These are phyloP conservation scores for Berghia stephanieae DNA, from an alignment of 1,140 invertebrate species.

Conservation along the genomic window DNA sequence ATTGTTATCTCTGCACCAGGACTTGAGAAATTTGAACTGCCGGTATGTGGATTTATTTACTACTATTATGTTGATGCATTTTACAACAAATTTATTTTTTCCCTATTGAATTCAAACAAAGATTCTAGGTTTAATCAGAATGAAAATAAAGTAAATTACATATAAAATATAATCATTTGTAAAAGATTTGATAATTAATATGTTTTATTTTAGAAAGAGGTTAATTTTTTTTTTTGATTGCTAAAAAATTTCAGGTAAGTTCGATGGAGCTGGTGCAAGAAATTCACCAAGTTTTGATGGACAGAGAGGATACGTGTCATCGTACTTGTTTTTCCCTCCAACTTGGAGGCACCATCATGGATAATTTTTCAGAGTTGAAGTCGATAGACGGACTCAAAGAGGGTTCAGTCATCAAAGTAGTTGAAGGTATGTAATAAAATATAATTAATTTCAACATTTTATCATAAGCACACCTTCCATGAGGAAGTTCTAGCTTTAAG, in stretches of 20 bases:
- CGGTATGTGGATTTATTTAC: conserved; percentile 70
- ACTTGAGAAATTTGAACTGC: conserved; percentile 86
- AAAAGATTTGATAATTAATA: not conserved
- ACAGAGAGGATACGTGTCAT: conserved; percentile 98
- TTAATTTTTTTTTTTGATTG: not conserved
- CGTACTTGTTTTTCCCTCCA: conserved; percentile 97
- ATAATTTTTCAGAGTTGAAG: conserved; percentile 98
- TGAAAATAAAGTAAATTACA: not conserved
- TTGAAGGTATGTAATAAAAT: conserved; percentile 68
- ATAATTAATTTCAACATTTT: not conserved
- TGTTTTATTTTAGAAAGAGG: not conserved
- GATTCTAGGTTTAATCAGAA: not conserved
- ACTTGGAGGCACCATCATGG: conserved; percentile 90
- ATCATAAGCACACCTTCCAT: not conserved
- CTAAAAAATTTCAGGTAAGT: conserved; percentile 77
- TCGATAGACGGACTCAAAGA: conserved; percentile 95
- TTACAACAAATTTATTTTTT: not conserved
- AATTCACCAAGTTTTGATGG: conserved; percentile 97
- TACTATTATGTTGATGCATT: not conserved
- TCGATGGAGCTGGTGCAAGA: conserved; percentile 99
- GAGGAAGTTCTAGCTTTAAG: not conserved
- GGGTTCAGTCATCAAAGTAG: conserved; percentile 89
- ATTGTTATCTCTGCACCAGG: conserved; percentile 91
- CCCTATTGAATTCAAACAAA: not conserved
- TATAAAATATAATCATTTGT: not conserved